Conservation (phyloP, 2,113 vertebrate species). For the Gnathonemus longibarbis region DNA sequence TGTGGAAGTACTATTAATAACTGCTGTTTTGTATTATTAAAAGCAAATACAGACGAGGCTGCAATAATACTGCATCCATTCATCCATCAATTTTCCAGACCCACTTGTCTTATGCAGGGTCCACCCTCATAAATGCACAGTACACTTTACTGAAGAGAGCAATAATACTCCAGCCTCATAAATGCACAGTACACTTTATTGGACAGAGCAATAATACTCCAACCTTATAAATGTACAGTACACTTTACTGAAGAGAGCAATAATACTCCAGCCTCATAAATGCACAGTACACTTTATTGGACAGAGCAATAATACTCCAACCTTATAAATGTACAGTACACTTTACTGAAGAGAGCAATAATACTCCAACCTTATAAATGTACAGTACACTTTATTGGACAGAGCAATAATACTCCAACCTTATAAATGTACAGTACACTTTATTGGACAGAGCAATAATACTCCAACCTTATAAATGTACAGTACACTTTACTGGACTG, state of each 20-base stretch:
- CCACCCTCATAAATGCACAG: neutral
- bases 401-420: too few species aligned
- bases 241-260: neutral
- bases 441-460: neutral
- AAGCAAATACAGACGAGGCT: neutral
- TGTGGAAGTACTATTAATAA: neutral
- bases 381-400: neutral
- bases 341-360: neutral
- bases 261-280: neutral
- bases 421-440: neutral
- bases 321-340: neutral
- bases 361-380: neutral
- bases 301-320: too few species aligned
- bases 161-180: neutral
- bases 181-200: neutral
- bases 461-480: neutral
- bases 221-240: neutral
- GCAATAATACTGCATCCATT: neutral
- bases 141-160: neutral
- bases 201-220: neutral
- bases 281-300: neutral
- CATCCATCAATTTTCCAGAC: neutral
- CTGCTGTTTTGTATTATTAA: neutral
- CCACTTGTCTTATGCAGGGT: neutral
- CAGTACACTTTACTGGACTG: neutral